Base-by-base conservation (phyloP, 1,140 invertebrate species). In the Bombus pascuorum region DNA sequence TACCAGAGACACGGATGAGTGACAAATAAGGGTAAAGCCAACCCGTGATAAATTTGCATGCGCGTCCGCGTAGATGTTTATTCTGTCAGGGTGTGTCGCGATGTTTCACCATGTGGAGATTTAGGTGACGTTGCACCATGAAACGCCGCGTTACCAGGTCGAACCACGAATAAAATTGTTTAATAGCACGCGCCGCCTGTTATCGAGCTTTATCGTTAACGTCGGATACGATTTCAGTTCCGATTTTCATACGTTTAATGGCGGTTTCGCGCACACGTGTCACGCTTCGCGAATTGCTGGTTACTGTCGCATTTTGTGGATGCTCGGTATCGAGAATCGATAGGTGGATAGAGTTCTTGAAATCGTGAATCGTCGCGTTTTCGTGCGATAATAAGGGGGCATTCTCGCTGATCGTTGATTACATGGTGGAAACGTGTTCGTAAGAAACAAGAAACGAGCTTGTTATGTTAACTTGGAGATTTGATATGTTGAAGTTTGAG, bases 171-270 rank as follows among this genome's bases (percentile, higher is more conserved):
- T 71, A 71, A 71, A 71, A 39, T 42, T 25, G 39, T 78, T 66
- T 66, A 79, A 66, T 79, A 44, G 70, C 39, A n/a, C 39, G n/a
- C n/a, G 70, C 28, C 70, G 28, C 39, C 70, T 42, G 37, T 72
- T 72, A 72, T 72, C 70, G 70, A 42, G 70, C 39, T 42, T 42
- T 71, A 71, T 71, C 70, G 70, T 42, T 72, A 42, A 42, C 70
- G 34, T 8, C 18, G 9, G 9, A 22, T 4, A 70, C 37, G 68
- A 70, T 70, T 39, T 70, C 68, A 12, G 2, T 34, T 22, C 8
- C 34, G 37, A 72, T 72, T 72, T 72, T 72, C 39, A 42, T 72
- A 72, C 70, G 70, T 5, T 42, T 72, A 42, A 72, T 42, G 2
- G 28, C 25, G 25, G 28, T 6, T 37, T n/a, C 4, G 12, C 28